Percentiles rank a stretch among this genome's conserved stretches.
These are phyloP conservation scores for Sorex maritimensis DNA, from an alignment of 2,797 vertebrate genomes.

Conservation along the genomic window DNA sequence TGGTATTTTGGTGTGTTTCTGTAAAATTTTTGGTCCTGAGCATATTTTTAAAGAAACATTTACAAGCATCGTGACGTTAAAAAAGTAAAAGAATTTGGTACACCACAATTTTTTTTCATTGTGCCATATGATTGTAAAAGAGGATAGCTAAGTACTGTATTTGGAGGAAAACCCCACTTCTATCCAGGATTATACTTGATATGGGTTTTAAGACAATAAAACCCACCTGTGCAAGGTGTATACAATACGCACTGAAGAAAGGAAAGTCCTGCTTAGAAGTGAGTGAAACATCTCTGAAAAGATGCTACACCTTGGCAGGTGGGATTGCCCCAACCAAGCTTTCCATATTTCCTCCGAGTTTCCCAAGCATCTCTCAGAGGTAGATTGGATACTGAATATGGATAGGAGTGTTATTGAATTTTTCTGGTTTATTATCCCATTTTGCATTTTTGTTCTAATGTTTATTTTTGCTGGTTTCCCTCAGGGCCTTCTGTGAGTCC, in stretches of 20 bases:
- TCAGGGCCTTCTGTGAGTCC: neutral
- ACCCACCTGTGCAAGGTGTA: neutral
- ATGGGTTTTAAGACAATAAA: neutral
- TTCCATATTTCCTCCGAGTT: neutral
- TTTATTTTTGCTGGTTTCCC: slow-evolving; percentile 10
- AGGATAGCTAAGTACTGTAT: neutral
- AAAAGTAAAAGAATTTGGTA: neutral
- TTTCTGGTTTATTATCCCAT: neutral
- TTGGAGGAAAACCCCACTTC: neutral
- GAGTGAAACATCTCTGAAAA: neutral
- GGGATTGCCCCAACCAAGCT: neutral
- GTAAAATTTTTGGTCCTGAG: neutral
- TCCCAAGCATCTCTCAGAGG: neutral
- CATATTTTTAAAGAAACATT: neutral
- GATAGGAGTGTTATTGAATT: neutral
- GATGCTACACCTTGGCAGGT: neutral
- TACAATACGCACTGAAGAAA: neutral
- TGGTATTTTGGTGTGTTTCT: neutral
- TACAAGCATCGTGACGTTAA: slow-evolving; percentile 15
- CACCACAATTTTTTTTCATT: slow-evolving; percentile 1
- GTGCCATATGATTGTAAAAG: neutral
- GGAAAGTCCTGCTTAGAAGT: neutral
- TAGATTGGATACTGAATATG: neutral
- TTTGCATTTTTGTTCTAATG: neutral
- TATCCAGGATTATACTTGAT: neutral